Base-by-base conservation (phyloP, 2,888 invertebrate genomes). In the Scaptomyza parva region DNA sequence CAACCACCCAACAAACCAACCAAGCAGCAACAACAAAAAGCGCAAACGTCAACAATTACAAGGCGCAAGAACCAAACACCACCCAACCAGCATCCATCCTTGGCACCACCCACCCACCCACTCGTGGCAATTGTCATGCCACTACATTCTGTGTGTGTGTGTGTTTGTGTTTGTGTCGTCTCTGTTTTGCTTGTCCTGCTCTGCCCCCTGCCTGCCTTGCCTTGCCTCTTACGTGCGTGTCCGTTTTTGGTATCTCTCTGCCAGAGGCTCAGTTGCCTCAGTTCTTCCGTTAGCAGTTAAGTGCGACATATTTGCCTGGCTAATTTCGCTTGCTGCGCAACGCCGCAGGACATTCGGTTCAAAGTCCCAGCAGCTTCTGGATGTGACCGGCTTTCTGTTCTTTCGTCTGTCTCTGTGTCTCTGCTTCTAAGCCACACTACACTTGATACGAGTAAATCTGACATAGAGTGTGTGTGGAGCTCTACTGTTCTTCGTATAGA, bases 241-340 rank as follows among this genome's bases (percentile, higher is more conserved):
- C 41, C 74, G 66, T 39, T 57, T 60, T 58, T 57, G 61, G 63
- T 53, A 60, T 68, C 67, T 68, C 67, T 70, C 63, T 65, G 62
- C 24, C 70, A 67, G 75, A 39, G 47, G 41, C 55, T 52, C 48
- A n/a, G n/a, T 67, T 60, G 70, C 78, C 63, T n/a, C n/a, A 62
- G 74, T 71, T 73, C 71, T 81, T 86, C 87, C 88, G 87, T 65
- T 70, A 51, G 82, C 76, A 63, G 76, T 76, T 86, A 87, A 88
- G 87, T 85, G 87, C 86, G 78, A 82, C 86, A 88, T 81, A 85
- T 87, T 87, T 84, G 82, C 79, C 82, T 69, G 88, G 73, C 87
- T 85, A 87, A 88, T 85, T 86, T 78, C 68, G 66, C 68, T 67
- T 65, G 39, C 64, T 26, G 52, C 11, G 54, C 55, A 20, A 20